Evolutionary conservation across 2,888 invertebrate species (phyloP).

Genomic region (Zhengitettix transpicula): DNA sequence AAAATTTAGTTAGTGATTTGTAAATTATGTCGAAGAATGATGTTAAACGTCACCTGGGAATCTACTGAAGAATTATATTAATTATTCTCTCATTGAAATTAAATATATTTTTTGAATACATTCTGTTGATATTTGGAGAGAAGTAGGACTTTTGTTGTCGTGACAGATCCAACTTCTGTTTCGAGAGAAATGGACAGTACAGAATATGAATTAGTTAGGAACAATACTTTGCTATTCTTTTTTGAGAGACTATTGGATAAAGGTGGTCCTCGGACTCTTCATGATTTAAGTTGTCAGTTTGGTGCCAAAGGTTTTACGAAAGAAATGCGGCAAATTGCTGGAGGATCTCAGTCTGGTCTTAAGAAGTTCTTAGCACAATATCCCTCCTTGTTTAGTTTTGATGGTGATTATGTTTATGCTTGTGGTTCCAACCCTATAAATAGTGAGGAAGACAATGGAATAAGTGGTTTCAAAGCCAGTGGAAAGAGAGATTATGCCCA

Average conservation of each 20-base stretch:
- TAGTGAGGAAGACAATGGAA: constrained; percentile 31
- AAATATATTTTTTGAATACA: too few species aligned
- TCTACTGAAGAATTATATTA: too few species aligned
- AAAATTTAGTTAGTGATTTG: too few species aligned
- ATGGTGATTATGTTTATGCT: constrained; percentile 80
- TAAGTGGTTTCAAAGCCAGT: constrained; percentile 19
- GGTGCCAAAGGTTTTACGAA: constrained; percentile 98
- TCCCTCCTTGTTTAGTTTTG: constrained; percentile 88
- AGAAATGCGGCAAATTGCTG: constrained; percentile 92
- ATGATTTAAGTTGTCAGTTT: constrained; percentile 97
- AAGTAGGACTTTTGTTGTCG: too few species aligned
- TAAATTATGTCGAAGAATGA: too few species aligned
- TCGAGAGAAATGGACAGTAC: constrained; percentile 62
- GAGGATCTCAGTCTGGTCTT: constrained; percentile 89
- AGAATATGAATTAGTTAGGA: constrained; percentile 85
- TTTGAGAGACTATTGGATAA: constrained; percentile 96
- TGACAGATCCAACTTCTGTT: too few species aligned
- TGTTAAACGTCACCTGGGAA: too few species aligned
- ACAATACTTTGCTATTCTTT: constrained; percentile 94
- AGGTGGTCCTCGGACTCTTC: constrained; percentile 85
- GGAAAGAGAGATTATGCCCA: constrained; percentile 79
- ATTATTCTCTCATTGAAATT: too few species aligned
- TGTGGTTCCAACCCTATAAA: constrained; percentile 53
- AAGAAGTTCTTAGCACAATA: constrained; percentile 94
- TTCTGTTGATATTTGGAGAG: too few species aligned